Conservation (phyloP, 1,140 invertebrate genomes). For the Thaumetopoea pityocampa region DNA sequence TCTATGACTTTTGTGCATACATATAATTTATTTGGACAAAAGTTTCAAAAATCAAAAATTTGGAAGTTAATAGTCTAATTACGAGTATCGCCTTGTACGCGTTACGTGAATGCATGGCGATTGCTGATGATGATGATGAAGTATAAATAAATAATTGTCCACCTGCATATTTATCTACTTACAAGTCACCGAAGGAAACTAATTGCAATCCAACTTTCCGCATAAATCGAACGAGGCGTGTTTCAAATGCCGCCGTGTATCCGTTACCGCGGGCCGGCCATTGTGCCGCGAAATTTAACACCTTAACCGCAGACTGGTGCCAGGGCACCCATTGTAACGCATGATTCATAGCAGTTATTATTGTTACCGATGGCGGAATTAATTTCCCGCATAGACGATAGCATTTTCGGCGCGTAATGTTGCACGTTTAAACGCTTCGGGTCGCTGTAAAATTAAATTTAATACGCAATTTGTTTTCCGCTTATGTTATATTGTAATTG, state of each 20-base stretch:
- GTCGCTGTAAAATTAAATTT: slow-evolving; percentile 31
- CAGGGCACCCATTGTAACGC: slow-evolving; percentile 33
- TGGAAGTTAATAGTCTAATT: no score
- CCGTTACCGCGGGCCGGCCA: slow-evolving; percentile 24
- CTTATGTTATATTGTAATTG: slow-evolving; percentile 19
- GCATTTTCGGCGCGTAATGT: slow-evolving; percentile 20
- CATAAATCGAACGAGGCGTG: slow-evolving; percentile 46
- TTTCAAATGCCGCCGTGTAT: slow-evolving; percentile 28
- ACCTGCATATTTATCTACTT: slow-evolving; percentile 6
- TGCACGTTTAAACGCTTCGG: slow-evolving; percentile 22
- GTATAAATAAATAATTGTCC: no score
- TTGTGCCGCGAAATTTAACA: slow-evolving; percentile 53
- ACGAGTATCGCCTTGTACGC: no score
- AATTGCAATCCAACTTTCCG: slow-evolving; percentile 56
- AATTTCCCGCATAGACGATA: slow-evolving; percentile 38
- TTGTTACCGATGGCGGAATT: slow-evolving; percentile 53
- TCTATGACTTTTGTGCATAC: no score
- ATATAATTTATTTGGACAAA: no score
- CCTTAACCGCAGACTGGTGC: slow-evolving; percentile 32
- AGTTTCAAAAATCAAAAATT: no score
- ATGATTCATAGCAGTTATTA: slow-evolving; percentile 54
- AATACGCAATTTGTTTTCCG: slow-evolving; percentile 24
- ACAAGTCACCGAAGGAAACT: slow-evolving; percentile 39
- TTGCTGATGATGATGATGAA: no score
- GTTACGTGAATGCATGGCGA: no score